Base-by-base conservation (phyloP, 2,113 vertebrate species). In the Nyctibius bracteatus region DNA sequence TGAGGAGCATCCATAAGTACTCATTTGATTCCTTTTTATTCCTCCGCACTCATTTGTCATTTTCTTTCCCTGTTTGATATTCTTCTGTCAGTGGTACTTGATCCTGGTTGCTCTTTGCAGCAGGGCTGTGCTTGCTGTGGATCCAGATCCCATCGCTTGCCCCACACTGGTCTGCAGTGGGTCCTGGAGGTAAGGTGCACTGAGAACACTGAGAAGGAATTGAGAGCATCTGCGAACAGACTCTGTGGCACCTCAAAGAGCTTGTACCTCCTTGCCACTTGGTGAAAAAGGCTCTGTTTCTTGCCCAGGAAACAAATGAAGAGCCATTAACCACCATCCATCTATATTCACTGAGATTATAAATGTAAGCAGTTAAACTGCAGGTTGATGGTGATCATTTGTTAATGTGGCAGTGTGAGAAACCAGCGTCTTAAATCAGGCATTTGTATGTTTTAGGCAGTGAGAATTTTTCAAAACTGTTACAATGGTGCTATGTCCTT, bases 281-380 rank as follows among this genome's bases (percentile, higher is more conserved):
- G 70, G 71, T 68, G 30, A 65, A 88, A 24, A 13, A 46, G 37
- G 43, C 31, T 47, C 41, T 92, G 39, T 21, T 88, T 95, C 65
- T 70, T 88, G 51, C 41, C 57, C 65, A 84, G 86, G 39, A 92
- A 78, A 78, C 39, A 72, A 71, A 67, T 41, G 63, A 92, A 81
- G 68, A 81, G 51, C 51, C 24, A 63, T 86, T 81, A 67, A 39
- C 46, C 20, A 72, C 25, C 22, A 90, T 74, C 68, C 59, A 41
- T 74, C 82, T 83, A 27, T 86, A 89, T 94, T 67, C 77, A 44
- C 71, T 71, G 51, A 47, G 67, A 67, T 75, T 67, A n/a, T 73
- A 83, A 88, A 88, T 79, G 41, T 27, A 52, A 47, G 43, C 59
- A 49, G 75, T 88, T 94, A 74, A 88, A 90, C 55, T 86, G 35